Percentiles rank a stretch among this genome's conserved stretches.
Evolutionary conservation across 2,113 vertebrate species (phyloP).

Genomic region (Gracilinanus agilis): DNA sequence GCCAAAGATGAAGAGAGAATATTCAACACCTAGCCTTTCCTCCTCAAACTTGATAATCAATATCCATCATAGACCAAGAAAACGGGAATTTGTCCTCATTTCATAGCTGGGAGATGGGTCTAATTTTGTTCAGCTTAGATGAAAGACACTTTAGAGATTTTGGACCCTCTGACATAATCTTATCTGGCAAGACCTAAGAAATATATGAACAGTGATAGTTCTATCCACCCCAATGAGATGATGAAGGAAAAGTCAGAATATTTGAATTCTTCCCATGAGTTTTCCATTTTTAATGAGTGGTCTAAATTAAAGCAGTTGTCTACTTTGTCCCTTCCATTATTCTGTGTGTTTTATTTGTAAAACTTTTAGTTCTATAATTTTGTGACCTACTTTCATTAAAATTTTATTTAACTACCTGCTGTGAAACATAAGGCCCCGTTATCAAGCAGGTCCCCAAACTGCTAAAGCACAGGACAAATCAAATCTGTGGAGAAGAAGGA

Average conservation of each 20-base stretch:
- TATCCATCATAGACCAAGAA: neutral
- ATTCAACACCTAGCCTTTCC: neutral
- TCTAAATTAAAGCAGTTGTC: slow-evolving; percentile 22
- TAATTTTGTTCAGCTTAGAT: slow-evolving; percentile 42
- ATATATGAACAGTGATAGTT: slow-evolving; percentile 9
- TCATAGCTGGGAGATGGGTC: neutral
- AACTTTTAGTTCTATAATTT: slow-evolving; percentile 43
- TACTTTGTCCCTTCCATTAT: slow-evolving; percentile 29
- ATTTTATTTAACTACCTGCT: slow-evolving; percentile 50
- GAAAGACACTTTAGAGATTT: slow-evolving; percentile 7
- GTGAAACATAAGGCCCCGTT: slow-evolving; percentile 64
- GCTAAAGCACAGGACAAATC: slow-evolving; percentile 49
- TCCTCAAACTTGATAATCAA: slow-evolving; percentile 1
- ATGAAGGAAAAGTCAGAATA: neutral
- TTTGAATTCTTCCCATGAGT: slow-evolving; percentile 17
- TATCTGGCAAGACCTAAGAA: slow-evolving; percentile 30
- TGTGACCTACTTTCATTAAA: slow-evolving; percentile 52
- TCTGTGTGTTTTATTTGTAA: slow-evolving; percentile 46
- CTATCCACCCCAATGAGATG: slow-evolving; percentile 14
- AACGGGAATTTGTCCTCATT: slow-evolving; percentile 19
- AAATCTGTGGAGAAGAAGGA: slow-evolving; percentile 22
- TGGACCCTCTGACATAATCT: neutral
- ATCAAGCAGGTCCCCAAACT: slow-evolving; percentile 6
- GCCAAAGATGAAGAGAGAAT: neutral
- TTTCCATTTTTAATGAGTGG: slow-evolving; percentile 51